These are phyloP conservation scores for Epistrophella euchroma DNA, from an alignment of 2,888 invertebrate species.

Conservation along the genomic window DNA sequence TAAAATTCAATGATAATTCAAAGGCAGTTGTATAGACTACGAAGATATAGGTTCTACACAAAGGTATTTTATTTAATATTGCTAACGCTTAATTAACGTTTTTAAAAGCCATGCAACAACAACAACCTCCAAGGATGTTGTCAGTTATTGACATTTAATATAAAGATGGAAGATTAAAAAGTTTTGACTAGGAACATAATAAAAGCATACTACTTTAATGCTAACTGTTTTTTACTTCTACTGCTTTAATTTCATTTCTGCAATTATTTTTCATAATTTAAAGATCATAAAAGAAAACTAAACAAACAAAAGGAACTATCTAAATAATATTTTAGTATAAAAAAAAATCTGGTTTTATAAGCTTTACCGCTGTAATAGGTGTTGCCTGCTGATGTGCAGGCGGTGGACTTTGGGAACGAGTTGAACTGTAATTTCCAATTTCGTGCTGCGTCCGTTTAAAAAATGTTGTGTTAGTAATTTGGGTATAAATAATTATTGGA, in stretches of 20 bases:
- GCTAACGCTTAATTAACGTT: too few species aligned
- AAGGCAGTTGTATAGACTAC: too few species aligned
- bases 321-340: conserved; percentile 9
- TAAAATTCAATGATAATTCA: too few species aligned
- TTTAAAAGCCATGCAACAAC: background rate
- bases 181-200: background rate
- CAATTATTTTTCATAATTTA: background rate
- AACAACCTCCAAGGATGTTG: too few species aligned
- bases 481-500: background rate
- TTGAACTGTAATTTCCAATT: conserved; percentile 82
- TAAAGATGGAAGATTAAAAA: background rate
- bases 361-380: conserved; percentile 88
- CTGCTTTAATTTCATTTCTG: background rate
- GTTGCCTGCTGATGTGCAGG: conserved; percentile 93
- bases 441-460: conserved; percentile 86
- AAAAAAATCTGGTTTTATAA: conserved; percentile 10
- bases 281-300: background rate
- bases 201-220: background rate
- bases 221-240: background rate
- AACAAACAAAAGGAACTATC: background rate
- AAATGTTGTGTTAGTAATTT: conserved; percentile 32
- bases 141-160: background rate
- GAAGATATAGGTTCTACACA: too few species aligned
- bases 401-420: conserved; percentile 89
- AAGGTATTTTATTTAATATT: too few species aligned